Conservation (phyloP, 2,888 invertebrate genomes). For the Drosophila pegasa region DNA sequence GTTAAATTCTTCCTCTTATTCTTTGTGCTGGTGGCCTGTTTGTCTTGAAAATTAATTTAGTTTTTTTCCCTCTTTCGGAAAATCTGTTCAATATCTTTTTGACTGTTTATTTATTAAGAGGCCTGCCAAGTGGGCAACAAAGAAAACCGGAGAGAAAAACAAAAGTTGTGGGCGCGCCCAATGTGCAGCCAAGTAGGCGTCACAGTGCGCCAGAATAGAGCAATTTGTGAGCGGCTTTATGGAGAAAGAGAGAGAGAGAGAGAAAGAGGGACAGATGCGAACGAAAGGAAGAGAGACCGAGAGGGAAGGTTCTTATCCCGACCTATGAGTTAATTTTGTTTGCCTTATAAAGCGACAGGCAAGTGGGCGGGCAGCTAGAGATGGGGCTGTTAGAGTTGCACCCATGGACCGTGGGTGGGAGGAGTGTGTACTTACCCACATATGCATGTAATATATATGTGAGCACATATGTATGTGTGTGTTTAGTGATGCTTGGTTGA, state of each 20-base stretch:
- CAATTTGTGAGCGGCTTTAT: constrained; percentile 51
- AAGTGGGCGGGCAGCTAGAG: constrained; percentile 35
- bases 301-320: constrained; percentile 27
- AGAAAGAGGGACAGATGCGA: constrained; percentile 10
- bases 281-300: background rate
- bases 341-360: constrained; percentile 25
- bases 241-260: background rate
- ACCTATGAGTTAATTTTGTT: constrained; percentile 67
- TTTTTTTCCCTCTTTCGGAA: constrained; percentile 47
- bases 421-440: constrained; percentile 32
- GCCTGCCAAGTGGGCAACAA: constrained; percentile 19
- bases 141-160: constrained; percentile 23
- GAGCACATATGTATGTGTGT: background rate
- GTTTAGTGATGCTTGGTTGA: background rate
- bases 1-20: constrained; percentile 40
- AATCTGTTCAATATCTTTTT: constrained; percentile 46
- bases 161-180: constrained; percentile 66
- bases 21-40: constrained; percentile 63
- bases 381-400: constrained; percentile 19
- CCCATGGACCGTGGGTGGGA: background rate
- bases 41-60: constrained; percentile 67
- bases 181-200: constrained; percentile 67
- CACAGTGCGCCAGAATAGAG: constrained; percentile 63
- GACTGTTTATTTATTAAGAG: constrained; percentile 40
- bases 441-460: constrained; percentile 1